These are phyloP conservation scores for Oasisia sp. DNA, from an alignment of 2,888 invertebrate genomes.

Conservation along the genomic window DNA sequence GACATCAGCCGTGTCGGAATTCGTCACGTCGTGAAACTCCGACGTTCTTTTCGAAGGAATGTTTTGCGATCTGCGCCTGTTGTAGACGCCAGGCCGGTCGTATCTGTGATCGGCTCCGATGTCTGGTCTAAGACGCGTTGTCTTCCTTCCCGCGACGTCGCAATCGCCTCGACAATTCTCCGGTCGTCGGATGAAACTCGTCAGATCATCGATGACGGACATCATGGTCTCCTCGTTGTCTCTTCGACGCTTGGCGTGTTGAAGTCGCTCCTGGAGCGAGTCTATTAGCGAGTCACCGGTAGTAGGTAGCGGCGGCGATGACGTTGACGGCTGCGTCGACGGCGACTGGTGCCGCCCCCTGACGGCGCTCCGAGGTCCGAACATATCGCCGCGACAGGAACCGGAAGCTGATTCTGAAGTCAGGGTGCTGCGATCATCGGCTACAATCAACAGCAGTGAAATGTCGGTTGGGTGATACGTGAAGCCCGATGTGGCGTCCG, in stretches of 20 bases:
- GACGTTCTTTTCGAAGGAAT: not conserved
- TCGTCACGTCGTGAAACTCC: not conserved
- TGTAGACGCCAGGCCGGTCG: not conserved
- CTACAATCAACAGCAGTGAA: not conserved
- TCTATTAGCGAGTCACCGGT: not conserved
- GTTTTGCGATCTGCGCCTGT: not conserved
- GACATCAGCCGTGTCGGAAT: not conserved
- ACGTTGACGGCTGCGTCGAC: not conserved
- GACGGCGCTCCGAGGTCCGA: not conserved
- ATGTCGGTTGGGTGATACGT: not conserved
- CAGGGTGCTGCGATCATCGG: not conserved
- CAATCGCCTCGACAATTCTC: not conserved
- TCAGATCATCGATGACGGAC: not conserved
- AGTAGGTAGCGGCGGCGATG: not conserved
- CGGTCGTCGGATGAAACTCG: not conserved
- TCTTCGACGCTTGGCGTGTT: not conserved
- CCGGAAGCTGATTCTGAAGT: not conserved
- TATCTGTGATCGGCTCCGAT: not conserved
- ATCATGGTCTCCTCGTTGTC: conserved; percentile 1
- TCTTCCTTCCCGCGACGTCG: not conserved
- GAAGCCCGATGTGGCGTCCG: not conserved
- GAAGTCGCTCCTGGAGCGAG: not conserved
- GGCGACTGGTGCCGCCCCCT: not conserved
- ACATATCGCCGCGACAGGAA: not conserved
- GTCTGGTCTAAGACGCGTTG: not conserved